Base-by-base conservation (phyloP, 2,797 vertebrate species). In the Atherinosoma microstoma region DNA sequence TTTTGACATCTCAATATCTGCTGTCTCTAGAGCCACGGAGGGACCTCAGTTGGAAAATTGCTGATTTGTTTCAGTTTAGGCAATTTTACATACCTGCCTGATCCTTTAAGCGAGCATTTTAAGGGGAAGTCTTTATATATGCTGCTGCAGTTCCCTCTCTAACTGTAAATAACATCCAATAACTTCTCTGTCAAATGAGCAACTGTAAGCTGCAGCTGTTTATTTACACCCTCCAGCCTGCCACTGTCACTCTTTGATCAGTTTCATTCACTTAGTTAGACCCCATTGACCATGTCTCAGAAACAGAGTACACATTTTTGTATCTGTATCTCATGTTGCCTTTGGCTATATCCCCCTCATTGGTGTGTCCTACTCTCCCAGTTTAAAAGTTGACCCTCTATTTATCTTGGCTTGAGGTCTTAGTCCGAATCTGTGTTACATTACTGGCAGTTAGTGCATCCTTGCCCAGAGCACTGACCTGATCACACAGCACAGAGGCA, bases 91-190 rank as follows among this genome's bases (percentile, higher is more conserved):
- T 29, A 47, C 68, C 63, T 74, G 53, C 34, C 67, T 84, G 76
- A 89, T 85, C 78, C 81, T 81, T 65, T 53, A 40, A 83, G 76
- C 88, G 73, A 79, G 77, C 78, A 78, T 89, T 90, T 76, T 67
- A 84, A 76, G 62, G 24, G 70, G 56, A 80, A 73, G 60, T 64
- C 79, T 86, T 86, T 79, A 84, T 79, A 82, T 34, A 69, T 68
- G 72, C 76, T 76, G 70, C 72, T 29, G 3, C 38, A 42, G 75
- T 68, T 80, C 70, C 27, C 64, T 18, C 58, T 71, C 61, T 78
- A 64, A 51, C 76, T 76, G 79, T 85, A 85, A 88, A 86, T 81
- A 85, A 78, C 83, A 58, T 82, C 56, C 79, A 69, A 71, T 67
- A 66, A 67, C 58, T 57, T 76, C 60, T 60, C 70, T 71, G 67